Evolutionary conservation across 2,888 invertebrate species (phyloP), one percentile per base, ranked within the genome.

Genomic region (Drosophila helvetica): DNA sequence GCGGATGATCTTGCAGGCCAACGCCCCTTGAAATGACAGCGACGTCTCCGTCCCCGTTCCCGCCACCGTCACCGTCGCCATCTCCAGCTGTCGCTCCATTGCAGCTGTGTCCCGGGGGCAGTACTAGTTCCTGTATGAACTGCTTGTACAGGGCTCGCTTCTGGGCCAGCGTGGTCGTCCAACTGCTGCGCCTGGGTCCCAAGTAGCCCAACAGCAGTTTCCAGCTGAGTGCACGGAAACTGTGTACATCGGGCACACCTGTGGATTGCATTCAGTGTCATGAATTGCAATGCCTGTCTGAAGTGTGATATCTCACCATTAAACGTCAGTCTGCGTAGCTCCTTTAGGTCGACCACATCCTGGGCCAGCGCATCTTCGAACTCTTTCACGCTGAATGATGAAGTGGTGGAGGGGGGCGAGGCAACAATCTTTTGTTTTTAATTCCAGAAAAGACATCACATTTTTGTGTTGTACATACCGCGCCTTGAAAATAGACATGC

Each of bases 181-280:
- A 96, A 66, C 93, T 93, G 51, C 92, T 92, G 85, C 93, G 95
- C 53, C 95, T 94, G 7, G 94, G 92, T 0, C 97, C 97, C 74
- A 98, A 93, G 90, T 98, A 98, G 88, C 97, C 96, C 42, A 98
- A 93, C 55, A 98, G 92, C 19, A 98, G 92, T 92, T 96, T 96
- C 98, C 98, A 98, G 80, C 97, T 96, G 46, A 96, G 90, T 0
- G 98, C 94, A 58, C 98, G 93, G 69, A 95, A 93, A 1, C 97
- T 96, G 78, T 95, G 95, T 81, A 96, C 97, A 90, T 98, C 98
- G 1, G 98, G 98, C 83, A 98, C 95, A 58, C 98, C 98, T 97
- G 84, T 97, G 80, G 63, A 77, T 64, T 25, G 19, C 17, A 5
- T n/a, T 8, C 22, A 22, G 22, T 22, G 5, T 22, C 5, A 17